A percentile compares a stretch with the other conserved stretches of the same genome.
Evolutionary conservation across 2,113 vertebrate species (phyloP).

Genomic region (Larimichthys crocea): DNA sequence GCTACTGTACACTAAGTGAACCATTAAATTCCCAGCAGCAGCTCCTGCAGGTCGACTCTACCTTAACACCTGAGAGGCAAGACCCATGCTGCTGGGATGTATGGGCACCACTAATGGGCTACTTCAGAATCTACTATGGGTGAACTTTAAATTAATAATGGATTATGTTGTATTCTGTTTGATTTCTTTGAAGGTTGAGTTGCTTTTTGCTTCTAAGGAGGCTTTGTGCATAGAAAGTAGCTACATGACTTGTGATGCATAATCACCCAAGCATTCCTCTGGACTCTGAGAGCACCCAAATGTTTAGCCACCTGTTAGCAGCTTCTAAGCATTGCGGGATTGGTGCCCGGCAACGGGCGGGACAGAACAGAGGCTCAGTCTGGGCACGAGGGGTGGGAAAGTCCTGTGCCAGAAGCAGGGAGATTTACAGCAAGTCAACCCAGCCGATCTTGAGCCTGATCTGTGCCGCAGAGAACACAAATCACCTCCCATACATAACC

Average conservation of each 20-base stretch:
- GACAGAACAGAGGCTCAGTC: constrained; percentile 54
- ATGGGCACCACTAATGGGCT: constrained; percentile 40
- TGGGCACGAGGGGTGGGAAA: constrained; percentile 50
- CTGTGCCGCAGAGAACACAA: constrained; percentile 71
- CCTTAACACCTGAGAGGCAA: constrained; percentile 50
- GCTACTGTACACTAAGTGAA: constrained; percentile 44
- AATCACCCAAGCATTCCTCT: constrained; percentile 49
- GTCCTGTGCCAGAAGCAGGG: constrained; percentile 60
- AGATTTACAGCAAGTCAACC: constrained; percentile 68
- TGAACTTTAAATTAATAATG: constrained; percentile 62
- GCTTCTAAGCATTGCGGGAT: constrained; percentile 56
- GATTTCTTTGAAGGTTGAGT: constrained; percentile 52
- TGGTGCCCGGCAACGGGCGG: constrained; percentile 32
- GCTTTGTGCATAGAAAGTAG: constrained; percentile 28
- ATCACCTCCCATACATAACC: constrained; percentile 77
- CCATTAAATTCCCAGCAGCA: constrained; percentile 54
- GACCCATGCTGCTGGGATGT: constrained; percentile 22
- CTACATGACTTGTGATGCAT: constrained; percentile 53
- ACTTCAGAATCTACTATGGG: constrained; percentile 29
- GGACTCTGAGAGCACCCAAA: constrained; percentile 69
- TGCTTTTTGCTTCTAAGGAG: constrained; percentile 28
- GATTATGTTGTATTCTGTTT: constrained; percentile 42
- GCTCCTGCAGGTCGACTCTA: constrained; percentile 37
- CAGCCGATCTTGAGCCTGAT: constrained; percentile 54
- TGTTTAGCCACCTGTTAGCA: constrained; percentile 81